Evolutionary conservation across 2,113 vertebrate genomes (phyloP), one percentile per base, ranked within the genome.

Genomic region (Pardalotus punctatus): DNA sequence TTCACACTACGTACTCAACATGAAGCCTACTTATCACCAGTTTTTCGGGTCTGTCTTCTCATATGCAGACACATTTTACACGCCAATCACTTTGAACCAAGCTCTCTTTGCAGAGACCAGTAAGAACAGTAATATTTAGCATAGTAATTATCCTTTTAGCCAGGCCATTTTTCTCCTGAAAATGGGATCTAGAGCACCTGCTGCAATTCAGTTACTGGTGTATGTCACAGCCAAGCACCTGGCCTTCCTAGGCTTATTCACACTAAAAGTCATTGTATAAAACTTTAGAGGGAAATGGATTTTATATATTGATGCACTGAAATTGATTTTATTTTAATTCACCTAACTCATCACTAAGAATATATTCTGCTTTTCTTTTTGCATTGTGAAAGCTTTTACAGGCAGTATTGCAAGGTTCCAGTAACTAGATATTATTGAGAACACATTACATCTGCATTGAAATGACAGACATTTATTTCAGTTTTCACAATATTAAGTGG

Each of bases 301-400:
- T 73, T 31, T 70, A 58, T 42, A 88, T 9, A 70, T 29, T 80
- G 38, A 73, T 43, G 58, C 70, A 77, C 16, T 69, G 45, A 91
- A 84, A 87, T 65, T 50, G 10, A 82, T 90, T 94, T 93, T 72
- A 71, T 87, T 96, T 95, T 82, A 80, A 69, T 90, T 93, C 40
- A 73, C 35, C 27, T 35, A 73, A 19, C 21, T 90, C 13, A 73
- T 70, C 64, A 61, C 17, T 82, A 81, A 88, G 35, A 76, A 88
- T 58, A 42, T 69, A 83, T 86, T 86, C 23, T 61, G 27, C 18
- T 80, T 81, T 93, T 53, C 23, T 57, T 81, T 89, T 70, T 87
- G 33, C 33, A 23, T 58, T 43, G 45, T 62, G 62, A 66, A 85
- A 80, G 4, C 20, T 89, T 70, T 87, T 53, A 50, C 28, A 70